Conservation (phyloP, 2,113 vertebrate genomes). For the Tragelaphus imberbis region DNA sequence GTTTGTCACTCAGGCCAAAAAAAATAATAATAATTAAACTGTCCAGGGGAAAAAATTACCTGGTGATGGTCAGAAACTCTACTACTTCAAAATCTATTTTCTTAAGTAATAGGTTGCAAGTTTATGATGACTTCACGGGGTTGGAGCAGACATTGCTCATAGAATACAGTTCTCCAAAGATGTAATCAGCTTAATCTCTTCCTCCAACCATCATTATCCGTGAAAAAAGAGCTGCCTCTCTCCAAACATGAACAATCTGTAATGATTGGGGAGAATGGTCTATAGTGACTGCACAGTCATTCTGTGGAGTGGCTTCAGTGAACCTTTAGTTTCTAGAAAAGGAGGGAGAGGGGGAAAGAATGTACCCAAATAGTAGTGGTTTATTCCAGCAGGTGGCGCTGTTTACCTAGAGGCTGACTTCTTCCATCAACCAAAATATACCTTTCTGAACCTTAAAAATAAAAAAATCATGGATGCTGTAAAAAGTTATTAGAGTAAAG, state of each 20-base stretch:
- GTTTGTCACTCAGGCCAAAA: neutral
- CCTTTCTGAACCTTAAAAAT: neutral
- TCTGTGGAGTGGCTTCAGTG: neutral
- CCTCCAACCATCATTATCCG: constrained; percentile 31
- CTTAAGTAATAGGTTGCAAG: neutral
- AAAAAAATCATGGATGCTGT: neutral
- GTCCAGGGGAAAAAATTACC: neutral
- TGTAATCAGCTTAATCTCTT: constrained; percentile 30
- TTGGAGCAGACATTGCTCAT: neutral
- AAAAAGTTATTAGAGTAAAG: neutral
- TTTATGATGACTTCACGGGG: constrained; percentile 33
- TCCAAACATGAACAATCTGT: neutral
- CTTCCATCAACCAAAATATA: neutral
- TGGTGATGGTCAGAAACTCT: constrained; percentile 17
- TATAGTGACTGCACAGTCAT: neutral
- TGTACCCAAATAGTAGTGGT: neutral
- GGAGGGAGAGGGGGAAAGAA: neutral
- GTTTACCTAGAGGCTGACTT: neutral
- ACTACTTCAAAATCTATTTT: constrained; percentile 49
- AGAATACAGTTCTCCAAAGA: constrained; percentile 9
- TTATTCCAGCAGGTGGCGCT: neutral
- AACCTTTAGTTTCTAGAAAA: constrained; percentile 28
- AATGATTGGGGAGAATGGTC: neutral
- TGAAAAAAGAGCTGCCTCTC: neutral
- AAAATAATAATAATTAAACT: neutral